Evolutionary conservation across 2,113 vertebrate genomes (phyloP).

Genomic region (Hippocampus barbouri): DNA sequence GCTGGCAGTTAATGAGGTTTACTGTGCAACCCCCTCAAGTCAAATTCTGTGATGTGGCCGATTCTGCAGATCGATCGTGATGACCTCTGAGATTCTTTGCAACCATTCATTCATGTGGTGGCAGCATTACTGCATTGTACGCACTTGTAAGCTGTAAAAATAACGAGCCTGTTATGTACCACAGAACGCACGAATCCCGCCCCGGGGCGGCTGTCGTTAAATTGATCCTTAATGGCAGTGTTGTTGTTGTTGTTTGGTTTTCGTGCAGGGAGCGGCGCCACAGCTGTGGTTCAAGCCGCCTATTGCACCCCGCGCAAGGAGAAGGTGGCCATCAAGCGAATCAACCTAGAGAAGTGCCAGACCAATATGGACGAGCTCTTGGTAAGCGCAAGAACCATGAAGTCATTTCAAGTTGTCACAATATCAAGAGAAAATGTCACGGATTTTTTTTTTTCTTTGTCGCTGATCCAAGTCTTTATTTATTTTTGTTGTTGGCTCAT

Average conservation of each 20-base stretch:
- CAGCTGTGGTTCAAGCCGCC: conserved; percentile 91
- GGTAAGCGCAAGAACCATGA: conserved; percentile 65
- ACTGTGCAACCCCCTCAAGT: too few relatives aligned
- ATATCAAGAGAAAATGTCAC: too few relatives aligned
- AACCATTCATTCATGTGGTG: too few relatives aligned
- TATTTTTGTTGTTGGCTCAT: too few relatives aligned
- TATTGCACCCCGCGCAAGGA: conserved; percentile 89
- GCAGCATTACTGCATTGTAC: neutral
- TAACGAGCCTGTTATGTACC: neutral
- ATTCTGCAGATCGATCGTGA: too few relatives aligned
- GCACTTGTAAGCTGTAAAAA: neutral
- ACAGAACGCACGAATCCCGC: neutral
- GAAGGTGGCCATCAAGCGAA: conserved; percentile 93
- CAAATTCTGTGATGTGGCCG: too few relatives aligned
- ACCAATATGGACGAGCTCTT: conserved; percentile 96
- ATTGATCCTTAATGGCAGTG: neutral
- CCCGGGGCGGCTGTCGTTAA: neutral
- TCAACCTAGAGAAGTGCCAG: conserved; percentile 96
- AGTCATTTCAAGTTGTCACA: neutral
- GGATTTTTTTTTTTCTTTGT: too few relatives aligned
- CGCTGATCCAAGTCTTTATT: too few relatives aligned
- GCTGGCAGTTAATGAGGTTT: too few relatives aligned
- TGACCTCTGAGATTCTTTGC: too few relatives aligned
- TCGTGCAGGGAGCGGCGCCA: conserved; percentile 69
- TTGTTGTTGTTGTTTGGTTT: neutral